Evolutionary conservation across 2,113 vertebrate species (phyloP), one percentile per base, ranked within the genome.

Genomic region (Aptenodytes patagonicus): DNA sequence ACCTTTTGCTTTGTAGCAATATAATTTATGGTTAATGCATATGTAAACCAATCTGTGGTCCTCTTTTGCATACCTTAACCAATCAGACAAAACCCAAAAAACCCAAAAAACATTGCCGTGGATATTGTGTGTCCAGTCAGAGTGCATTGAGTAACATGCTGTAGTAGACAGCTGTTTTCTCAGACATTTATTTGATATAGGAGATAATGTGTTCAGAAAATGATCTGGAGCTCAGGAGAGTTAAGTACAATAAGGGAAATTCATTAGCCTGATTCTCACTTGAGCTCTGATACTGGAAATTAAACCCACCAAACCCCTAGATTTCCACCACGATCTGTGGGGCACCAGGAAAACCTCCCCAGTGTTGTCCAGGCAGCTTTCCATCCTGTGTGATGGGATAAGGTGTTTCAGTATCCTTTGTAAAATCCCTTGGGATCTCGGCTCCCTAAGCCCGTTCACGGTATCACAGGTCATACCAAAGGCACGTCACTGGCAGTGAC

Each of bases 401-500:
- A 64, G 21, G 32, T 8, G 7, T 31, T 72, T 6, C 32, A 9
- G 31, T 14, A 12, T 3, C 28, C 55, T 44, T 13, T 3, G 5
- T 11, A 38, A 38, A 31, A 91, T n/a, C 60, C 55, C 11, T 4
- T 5, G 29, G 58, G 49, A 17, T 55, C 81, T 65, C 14, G 2
- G 13, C n/a, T 34, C 52, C 28, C 36, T 46, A 10, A 22, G 29
- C 40, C 69, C 2, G 0, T n/a, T 46, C 40, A 7, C 1, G 0
- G 26, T 7, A 5, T 40, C 32, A 7, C 16, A 29, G n/a, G 18
- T 15, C 4, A 0, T 14, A 32, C 21, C 47, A 15, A 13, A 72
- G 52, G 34, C n/a, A 20, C 0, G 0, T 29, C 9, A 1, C 21
- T 10, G 65, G 32, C 62, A 49, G 2, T 1, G 31, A n/a, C 57